Evolutionary conservation across 2,888 invertebrate genomes (phyloP).

Genomic region (Coleophora deauratella): DNA sequence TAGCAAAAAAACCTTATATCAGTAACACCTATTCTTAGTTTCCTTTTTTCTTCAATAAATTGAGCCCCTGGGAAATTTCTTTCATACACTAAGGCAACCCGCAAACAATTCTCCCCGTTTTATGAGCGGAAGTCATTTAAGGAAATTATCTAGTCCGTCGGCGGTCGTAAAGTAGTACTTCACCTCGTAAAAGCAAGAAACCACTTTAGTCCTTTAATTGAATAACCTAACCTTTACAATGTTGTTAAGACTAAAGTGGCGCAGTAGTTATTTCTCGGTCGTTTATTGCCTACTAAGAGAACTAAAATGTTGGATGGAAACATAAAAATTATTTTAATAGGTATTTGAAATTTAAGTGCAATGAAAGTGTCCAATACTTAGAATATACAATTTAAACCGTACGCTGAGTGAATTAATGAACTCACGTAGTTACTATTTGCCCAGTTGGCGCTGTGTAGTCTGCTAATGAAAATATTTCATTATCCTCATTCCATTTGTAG

Average conservation of each 20-base stretch:
- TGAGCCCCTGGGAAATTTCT: constrained; percentile 28
- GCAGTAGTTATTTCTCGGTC: no score
- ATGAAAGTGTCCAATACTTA: no score
- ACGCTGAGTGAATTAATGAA: no score
- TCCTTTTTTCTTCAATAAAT: not conserved
- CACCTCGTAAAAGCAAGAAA: constrained; percentile 15
- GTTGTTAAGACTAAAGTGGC: not conserved
- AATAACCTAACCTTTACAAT: constrained; percentile 26
- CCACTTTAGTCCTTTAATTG: constrained; percentile 25
- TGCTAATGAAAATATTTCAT: constrained; percentile 43
- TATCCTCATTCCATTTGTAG: constrained; percentile 17
- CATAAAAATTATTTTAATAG: no score
- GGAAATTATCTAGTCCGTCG: constrained; percentile 16
- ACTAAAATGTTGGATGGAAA: no score
- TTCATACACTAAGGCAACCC: constrained; percentile 6
- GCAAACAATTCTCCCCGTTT: constrained; percentile 15
- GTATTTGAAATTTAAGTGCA: no score
- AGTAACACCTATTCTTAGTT: no score
- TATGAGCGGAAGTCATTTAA: constrained; percentile 13
- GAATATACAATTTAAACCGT: no score
- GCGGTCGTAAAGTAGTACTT: constrained; percentile 19
- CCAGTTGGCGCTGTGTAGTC: constrained; percentile 16
- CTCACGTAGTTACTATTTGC: constrained; percentile 21
- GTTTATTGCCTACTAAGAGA: no score
- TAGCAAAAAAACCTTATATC: no score